Base-by-base conservation (phyloP, 2,797 vertebrate genomes). In the Pogonophryne albipinna region DNA sequence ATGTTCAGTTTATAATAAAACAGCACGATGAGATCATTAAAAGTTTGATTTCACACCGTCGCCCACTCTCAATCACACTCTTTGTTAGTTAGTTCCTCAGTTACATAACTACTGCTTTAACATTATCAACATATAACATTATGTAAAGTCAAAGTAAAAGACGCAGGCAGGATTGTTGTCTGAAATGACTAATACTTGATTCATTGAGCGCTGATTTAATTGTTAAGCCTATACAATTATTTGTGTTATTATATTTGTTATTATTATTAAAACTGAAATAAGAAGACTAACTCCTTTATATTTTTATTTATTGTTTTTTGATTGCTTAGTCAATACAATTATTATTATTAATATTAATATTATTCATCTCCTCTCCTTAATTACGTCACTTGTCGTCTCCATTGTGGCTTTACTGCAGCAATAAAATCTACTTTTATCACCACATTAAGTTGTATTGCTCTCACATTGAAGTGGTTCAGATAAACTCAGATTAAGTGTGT, bases 1-100 rank as follows among this genome's bases (percentile, higher is more conserved):
- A 4, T 27, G 27, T 27, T 27, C 27, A 27, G 27, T 27, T 27
- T 27, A 38, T 12, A 64, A 27, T 62, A 31, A 71, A 53, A 57
- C 66, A 58, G 19, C 55, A 19, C 20, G 42, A 66, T 0, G 7
- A 65, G 58, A 49, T 71, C 47, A 71, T 74, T 71, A 77, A 66
- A 38, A 38, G 9, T 58, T 69, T 45, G 61, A 52, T 41, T 71
- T 80, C 53, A 53, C 70, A 67, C 50, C 8, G 60, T 65, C 80
- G 51, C 80, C 77, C 74, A 67, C 78, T 75, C 71, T 2, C 78
- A 52, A 67, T 63, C 77, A 58, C 82, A 23, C 63, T 56, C 62
- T 68, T 44, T 46, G 23, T 34, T 38, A 13, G 27, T 27, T 27
- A 34, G 10, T 34, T 51, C 14, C 8, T 17, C 47, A n/a, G 50